A percentile compares a stretch with the other conserved stretches of the same genome.
Conservation (phyloP, 2,888 invertebrate genomes). For the Oscheius myriophilus region DNA sequence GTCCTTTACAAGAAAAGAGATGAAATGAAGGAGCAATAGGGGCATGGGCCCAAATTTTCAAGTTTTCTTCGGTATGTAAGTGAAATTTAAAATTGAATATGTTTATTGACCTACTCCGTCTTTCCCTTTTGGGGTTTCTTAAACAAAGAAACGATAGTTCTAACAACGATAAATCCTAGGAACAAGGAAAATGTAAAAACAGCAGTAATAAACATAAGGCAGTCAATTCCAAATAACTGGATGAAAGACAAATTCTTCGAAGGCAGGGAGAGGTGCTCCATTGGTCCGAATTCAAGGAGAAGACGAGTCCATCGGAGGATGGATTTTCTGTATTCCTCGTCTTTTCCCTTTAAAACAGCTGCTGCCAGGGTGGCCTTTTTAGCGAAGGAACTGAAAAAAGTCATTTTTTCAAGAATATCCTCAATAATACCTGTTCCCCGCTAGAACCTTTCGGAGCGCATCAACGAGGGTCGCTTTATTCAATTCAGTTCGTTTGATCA, state of each 20-base stretch:
- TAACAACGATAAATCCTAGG: no score
- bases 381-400: background rate
- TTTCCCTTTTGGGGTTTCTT: no score
- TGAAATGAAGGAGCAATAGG: no score
- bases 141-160: no score
- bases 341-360: constrained; percentile 4
- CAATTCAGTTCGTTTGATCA: constrained; percentile 1
- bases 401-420: background rate
- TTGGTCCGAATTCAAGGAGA: constrained; percentile 5
- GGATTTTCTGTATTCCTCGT: constrained; percentile 13
- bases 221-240: constrained; percentile 11
- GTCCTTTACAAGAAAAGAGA: no score
- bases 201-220: background rate
- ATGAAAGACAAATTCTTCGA: constrained; percentile 1
- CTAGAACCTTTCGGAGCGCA: constrained; percentile 6
- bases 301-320: constrained; percentile 7
- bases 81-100: no score
- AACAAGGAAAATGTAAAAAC: no score
- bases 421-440: background rate
- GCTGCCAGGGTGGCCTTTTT: background rate
- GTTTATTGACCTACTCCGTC: no score
- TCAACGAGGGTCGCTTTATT: background rate
- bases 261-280: constrained; percentile 2
- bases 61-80: no score
- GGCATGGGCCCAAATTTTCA: no score